These are phyloP conservation scores for Cephalopterus ornatus DNA, from an alignment of 2,113 vertebrate species.

Conservation along the genomic window DNA sequence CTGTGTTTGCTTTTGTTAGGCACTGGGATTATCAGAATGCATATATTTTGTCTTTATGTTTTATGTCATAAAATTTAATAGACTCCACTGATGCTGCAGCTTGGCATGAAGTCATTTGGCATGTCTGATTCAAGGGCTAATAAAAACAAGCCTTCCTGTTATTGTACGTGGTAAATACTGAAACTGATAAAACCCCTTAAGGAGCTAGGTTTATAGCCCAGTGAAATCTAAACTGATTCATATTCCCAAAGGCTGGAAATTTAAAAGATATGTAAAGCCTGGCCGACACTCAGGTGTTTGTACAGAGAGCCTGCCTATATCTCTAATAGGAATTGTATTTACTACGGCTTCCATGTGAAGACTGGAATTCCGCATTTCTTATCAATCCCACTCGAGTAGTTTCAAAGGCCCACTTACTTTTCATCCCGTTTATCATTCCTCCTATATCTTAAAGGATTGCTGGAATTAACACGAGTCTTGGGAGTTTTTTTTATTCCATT, in stretches of 20 bases:
- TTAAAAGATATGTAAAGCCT: background rate
- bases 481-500: background rate
- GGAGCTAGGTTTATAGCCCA: background rate
- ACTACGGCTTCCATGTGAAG: background rate
- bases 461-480: background rate
- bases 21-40: background rate
- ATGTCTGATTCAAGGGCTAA: background rate
- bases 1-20: background rate
- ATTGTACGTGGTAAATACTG: background rate
- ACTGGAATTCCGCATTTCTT: background rate
- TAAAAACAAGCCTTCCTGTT: slow-evolving; percentile 4
- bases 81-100: background rate
- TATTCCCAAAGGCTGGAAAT: background rate
- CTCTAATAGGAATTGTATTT: background rate
- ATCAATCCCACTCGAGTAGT: background rate
- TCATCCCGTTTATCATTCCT: background rate
- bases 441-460: background rate
- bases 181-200: background rate
- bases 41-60: background rate
- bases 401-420: background rate
- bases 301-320: background rate
- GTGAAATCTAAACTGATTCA: background rate
- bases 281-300: background rate
- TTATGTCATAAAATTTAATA: slow-evolving; percentile 30
- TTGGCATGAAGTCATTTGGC: background rate